phyloP scores from a whole-genome alignment of 2,888 invertebrate species.

The Cinara cedri region DNA sequence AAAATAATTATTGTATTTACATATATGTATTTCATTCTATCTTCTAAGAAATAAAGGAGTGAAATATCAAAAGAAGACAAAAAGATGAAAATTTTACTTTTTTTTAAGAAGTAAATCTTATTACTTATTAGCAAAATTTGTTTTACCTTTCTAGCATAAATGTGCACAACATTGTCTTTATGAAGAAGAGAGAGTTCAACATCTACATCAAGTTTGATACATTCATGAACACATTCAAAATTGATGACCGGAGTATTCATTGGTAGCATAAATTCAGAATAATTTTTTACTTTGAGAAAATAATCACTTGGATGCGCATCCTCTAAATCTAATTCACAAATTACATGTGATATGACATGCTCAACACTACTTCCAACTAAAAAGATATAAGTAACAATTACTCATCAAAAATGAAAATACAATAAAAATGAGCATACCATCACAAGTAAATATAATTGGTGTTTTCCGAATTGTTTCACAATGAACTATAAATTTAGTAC shows the following conservation, averaged over 20 bases:
- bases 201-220: constrained; percentile 90
- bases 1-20: too few species aligned
- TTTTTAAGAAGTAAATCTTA: too few species aligned
- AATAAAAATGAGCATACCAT: constrained; percentile 73
- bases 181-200: constrained; percentile 67
- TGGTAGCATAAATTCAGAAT: constrained; percentile 82
- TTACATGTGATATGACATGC: constrained; percentile 82
- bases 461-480: constrained; percentile 63
- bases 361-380: constrained; percentile 85
- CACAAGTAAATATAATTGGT: constrained; percentile 89
- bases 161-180: constrained; percentile 22
- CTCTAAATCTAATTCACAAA: constrained; percentile 79
- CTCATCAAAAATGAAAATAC: constrained; percentile 1
- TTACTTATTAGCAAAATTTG: constrained; percentile 1
- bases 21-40: too few species aligned
- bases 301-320: constrained; percentile 70
- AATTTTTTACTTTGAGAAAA: constrained; percentile 81
- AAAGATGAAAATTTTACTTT: too few species aligned
- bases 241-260: constrained; percentile 83
- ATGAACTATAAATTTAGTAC: constrained; percentile 86
- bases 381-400: constrained; percentile 55
- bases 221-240: constrained; percentile 91
- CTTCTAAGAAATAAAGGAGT: too few species aligned
- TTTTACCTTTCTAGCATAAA: constrained; percentile 52
- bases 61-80: too few species aligned